Conservation (phyloP, 2,888 invertebrate species). For the Agelastica alni region DNA sequence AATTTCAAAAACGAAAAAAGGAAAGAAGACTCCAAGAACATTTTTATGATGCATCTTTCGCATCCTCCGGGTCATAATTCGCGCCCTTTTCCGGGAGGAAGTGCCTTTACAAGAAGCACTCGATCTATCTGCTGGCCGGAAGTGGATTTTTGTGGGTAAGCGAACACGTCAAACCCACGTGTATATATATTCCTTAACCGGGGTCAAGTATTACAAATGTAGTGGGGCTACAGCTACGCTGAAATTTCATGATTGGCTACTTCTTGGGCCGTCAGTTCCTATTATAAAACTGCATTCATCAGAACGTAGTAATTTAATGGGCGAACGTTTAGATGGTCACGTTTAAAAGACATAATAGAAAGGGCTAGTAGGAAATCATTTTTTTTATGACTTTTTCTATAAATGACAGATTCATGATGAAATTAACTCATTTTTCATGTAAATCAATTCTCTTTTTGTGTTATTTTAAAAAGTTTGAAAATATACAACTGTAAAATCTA, state of each 20-base stretch:
- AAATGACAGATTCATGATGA: too few relatives aligned
- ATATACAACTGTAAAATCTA: too few relatives aligned
- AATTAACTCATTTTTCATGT: too few relatives aligned
- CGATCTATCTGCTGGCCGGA: slow-evolving; percentile 36
- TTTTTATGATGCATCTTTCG: slow-evolving; percentile 24
- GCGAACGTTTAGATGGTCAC: too few relatives aligned
- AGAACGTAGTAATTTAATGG: slow-evolving; percentile 24
- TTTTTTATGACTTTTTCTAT: too few relatives aligned
- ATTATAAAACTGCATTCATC: slow-evolving; percentile 17
- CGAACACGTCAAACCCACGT: slow-evolving; percentile 30
- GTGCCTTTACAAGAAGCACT: slow-evolving; percentile 32
- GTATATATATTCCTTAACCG: background rate
- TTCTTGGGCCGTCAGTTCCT: slow-evolving; percentile 20
- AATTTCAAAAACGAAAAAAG: slow-evolving; percentile 14
- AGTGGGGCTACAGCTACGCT: slow-evolving; percentile 26
- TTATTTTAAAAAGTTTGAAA: too few relatives aligned
- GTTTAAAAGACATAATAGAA: too few relatives aligned
- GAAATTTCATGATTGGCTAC: slow-evolving; percentile 22
- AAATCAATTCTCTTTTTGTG: too few relatives aligned
- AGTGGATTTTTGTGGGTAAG: slow-evolving; percentile 37
- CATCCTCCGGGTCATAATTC: slow-evolving; percentile 21
- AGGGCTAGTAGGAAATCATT: too few relatives aligned
- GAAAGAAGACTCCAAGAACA: slow-evolving; percentile 12
- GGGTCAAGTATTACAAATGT: slow-evolving; percentile 34
- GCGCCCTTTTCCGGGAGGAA: slow-evolving; percentile 22